Conservation (phyloP, 2,888 invertebrate species). For the Patella caerulea region DNA sequence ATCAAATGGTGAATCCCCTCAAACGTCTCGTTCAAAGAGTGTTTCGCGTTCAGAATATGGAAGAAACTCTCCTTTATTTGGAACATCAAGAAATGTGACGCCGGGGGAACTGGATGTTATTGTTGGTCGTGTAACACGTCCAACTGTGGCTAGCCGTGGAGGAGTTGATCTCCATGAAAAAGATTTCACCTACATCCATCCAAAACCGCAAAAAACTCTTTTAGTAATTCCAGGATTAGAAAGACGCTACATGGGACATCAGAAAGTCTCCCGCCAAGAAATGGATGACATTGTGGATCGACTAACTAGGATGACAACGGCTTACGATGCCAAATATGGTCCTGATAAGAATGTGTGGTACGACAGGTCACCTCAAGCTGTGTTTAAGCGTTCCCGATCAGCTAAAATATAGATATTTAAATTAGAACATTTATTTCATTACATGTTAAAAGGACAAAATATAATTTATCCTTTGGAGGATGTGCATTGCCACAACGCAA, state of each 20-base stretch:
- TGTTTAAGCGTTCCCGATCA: neutral
- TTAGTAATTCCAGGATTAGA: conserved; percentile 55
- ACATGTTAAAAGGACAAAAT: too few relatives aligned
- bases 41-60: neutral
- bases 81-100: conserved; percentile 22
- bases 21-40: neutral
- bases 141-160: conserved; percentile 58
- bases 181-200: conserved; percentile 52
- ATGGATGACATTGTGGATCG: conserved; percentile 55
- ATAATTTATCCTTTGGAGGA: too few relatives aligned
- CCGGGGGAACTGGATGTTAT: conserved; percentile 47
- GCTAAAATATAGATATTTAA: neutral
- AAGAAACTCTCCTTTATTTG: conserved; percentile 1
- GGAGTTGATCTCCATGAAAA: conserved; percentile 47
- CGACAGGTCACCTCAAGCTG: conserved; percentile 40
- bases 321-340: conserved; percentile 57
- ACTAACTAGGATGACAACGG: conserved; percentile 56
- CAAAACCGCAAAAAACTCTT: conserved; percentile 54
- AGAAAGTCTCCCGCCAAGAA: conserved; percentile 44
- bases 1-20: neutral
- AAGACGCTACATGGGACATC: conserved; percentile 48
- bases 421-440: too few relatives aligned
- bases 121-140: conserved; percentile 51
- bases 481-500: too few relatives aligned
- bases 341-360: conserved; percentile 56